Percentiles rank a stretch among this genome's conserved stretches.
These are phyloP conservation scores for Anoura caudifer DNA, from an alignment of 2,113 vertebrate species.

Conservation along the genomic window DNA sequence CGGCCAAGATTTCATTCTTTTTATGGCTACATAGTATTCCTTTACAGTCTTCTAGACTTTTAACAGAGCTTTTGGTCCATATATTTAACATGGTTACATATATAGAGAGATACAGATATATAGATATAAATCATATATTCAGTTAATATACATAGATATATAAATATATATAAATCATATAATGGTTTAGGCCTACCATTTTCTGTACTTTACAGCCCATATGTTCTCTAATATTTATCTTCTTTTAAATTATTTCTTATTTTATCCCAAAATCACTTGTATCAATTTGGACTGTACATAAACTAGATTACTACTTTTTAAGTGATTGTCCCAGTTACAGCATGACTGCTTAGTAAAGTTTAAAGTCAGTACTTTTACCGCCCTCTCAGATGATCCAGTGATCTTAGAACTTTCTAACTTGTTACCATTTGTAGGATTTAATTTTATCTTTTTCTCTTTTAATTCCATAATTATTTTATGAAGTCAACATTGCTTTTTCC, in stretches of 20 bases:
- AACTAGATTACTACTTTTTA: not conserved
- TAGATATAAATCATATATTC: not conserved
- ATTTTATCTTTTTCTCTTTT: constrained; percentile 12
- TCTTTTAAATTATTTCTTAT: not conserved
- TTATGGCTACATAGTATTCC: not conserved
- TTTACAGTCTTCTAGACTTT: not conserved
- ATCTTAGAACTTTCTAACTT: not conserved
- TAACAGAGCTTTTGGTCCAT: not conserved
- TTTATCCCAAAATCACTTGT: not conserved
- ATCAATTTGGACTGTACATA: not conserved
- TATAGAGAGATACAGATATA: no score
- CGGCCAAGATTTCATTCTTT: not conserved
- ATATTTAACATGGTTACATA: not conserved
- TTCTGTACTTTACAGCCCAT: not conserved
- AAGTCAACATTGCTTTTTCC: not conserved
- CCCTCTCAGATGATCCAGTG: not conserved
- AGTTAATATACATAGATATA: no score
- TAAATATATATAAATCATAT: not conserved
- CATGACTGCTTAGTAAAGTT: not conserved
- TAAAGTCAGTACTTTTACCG: not conserved
- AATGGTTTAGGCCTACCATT: not conserved
- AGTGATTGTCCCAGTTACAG: not conserved
- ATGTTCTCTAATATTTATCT: not conserved
- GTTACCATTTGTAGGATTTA: not conserved
- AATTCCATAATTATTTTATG: not conserved